phyloP scores from a whole-genome alignment of 2,888 invertebrate genomes.

The Eledone cirrhosa region DNA sequence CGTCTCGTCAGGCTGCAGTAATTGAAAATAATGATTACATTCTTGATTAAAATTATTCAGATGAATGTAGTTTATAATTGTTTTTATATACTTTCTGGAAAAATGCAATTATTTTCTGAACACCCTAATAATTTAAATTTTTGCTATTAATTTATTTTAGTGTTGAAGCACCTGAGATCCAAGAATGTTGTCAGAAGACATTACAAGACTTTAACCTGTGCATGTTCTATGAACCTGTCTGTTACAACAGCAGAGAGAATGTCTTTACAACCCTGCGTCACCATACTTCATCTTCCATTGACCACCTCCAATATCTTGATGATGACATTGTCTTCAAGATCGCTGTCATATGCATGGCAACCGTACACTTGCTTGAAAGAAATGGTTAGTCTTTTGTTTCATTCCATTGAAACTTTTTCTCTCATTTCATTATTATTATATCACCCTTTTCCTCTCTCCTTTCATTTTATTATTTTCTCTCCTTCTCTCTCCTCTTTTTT shows the following conservation, averaged over 20 bases:
- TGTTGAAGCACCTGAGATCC: constrained; percentile 52
- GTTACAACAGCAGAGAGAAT: constrained; percentile 20
- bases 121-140: no score
- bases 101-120: no score
- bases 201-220: constrained; percentile 80
- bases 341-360: constrained; percentile 82
- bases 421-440: neutral
- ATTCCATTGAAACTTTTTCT: neutral
- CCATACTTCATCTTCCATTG: constrained; percentile 58
- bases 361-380: constrained; percentile 78
- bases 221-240: constrained; percentile 72
- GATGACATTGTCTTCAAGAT: constrained; percentile 83
- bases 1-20: no score
- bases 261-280: constrained; percentile 70
- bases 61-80: no score
- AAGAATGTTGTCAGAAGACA: constrained; percentile 63
- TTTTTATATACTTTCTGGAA: no score
- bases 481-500: neutral
- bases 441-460: neutral
- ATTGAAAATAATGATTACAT: no score
- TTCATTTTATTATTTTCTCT: neutral
- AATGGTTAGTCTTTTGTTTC: constrained; percentile 51
- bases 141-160: constrained; percentile 38
- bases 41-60: no score
- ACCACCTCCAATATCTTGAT: constrained; percentile 59